Conservation (phyloP, 2,113 vertebrate genomes). For the Glaucidium brasilianum region DNA sequence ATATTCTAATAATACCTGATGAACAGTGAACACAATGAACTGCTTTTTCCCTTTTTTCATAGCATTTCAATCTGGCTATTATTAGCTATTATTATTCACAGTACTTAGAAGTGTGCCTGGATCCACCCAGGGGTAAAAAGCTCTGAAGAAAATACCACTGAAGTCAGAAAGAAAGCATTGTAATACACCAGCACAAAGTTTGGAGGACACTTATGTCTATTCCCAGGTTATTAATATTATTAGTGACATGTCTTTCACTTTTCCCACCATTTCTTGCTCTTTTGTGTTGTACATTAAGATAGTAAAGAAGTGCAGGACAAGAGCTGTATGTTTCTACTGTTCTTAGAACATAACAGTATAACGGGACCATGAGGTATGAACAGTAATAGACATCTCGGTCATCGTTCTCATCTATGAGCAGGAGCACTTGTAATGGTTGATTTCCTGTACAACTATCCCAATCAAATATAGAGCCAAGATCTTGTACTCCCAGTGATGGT, state of each 20-base stretch:
- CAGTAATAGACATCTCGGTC: background rate
- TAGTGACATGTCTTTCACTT: background rate
- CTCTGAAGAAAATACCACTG: background rate
- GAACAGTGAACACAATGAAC: background rate
- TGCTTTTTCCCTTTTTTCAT: background rate
- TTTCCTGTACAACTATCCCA: background rate
- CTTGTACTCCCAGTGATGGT: background rate
- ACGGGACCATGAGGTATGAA: background rate
- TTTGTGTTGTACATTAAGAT: background rate
- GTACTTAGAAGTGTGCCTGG: background rate
- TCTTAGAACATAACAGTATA: background rate
- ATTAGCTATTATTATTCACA: background rate
- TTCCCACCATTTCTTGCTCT: background rate
- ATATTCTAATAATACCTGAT: constrained; percentile 1
- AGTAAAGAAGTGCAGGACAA: background rate
- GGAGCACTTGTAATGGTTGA: background rate
- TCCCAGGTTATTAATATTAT: background rate
- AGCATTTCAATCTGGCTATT: background rate
- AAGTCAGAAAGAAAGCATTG: background rate
- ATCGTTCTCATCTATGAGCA: background rate
- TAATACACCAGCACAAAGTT: background rate
- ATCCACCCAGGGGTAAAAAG: background rate
- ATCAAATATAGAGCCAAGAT: background rate
- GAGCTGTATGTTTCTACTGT: background rate
- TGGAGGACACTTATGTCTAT: background rate